Evolutionary conservation across 2,888 invertebrate genomes (phyloP).

Genomic region (Idaea dimidiata): DNA sequence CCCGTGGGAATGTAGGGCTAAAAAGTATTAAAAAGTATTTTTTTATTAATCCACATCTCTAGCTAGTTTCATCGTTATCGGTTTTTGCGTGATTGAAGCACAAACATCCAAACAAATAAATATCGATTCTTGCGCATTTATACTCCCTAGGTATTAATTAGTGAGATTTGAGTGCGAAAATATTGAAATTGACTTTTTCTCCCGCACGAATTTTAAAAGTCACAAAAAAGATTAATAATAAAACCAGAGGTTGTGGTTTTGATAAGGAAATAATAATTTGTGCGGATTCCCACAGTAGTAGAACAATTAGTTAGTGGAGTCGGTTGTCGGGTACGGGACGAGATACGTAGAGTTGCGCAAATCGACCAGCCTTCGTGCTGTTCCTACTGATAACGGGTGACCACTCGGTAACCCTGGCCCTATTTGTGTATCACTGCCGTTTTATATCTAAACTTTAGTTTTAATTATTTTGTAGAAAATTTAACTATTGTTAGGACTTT

Average conservation of each 20-base stretch:
- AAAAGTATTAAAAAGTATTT: no score
- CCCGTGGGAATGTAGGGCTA: no score
- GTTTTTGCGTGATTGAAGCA: no score
- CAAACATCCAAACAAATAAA: no score
- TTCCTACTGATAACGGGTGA: constrained; percentile 73
- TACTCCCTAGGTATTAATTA: no score
- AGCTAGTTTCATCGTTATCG: no score
- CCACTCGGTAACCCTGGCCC: constrained; percentile 74
- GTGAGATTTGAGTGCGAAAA: no score
- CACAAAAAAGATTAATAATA: no score
- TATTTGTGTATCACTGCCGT: constrained; percentile 37
- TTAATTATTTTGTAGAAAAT: constrained; percentile 10
- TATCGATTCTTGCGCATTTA: no score
- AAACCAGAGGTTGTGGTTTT: background rate
- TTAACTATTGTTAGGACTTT: background rate
- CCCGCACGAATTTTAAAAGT: no score
- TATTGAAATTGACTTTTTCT: no score
- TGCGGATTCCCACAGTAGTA: constrained; percentile 59
- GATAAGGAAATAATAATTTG: constrained; percentile 6
- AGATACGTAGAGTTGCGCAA: constrained; percentile 73
- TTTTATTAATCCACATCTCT: no score
- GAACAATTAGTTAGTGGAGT: constrained; percentile 45
- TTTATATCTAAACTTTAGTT: constrained; percentile 13
- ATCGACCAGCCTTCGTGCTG: constrained; percentile 68
- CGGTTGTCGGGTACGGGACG: constrained; percentile 39